Conservation (phyloP, 1,140 invertebrate species). For the Rhagoletis pomonella region DNA sequence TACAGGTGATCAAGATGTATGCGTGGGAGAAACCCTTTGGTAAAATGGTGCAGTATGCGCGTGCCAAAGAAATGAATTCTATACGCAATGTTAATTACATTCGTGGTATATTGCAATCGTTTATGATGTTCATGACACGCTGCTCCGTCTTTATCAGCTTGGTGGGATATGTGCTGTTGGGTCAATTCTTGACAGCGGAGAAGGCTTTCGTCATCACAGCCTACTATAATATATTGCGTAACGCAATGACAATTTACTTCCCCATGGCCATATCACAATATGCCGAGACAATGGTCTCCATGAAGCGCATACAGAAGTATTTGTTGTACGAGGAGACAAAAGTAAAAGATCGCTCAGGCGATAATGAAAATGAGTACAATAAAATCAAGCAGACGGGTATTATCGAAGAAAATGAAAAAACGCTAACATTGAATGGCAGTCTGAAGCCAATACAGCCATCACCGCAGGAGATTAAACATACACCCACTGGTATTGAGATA, state of each 20-base stretch:
- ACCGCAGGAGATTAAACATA: constrained; percentile 22
- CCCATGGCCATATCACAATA: constrained; percentile 80
- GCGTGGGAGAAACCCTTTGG: constrained; percentile 89
- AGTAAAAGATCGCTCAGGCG: constrained; percentile 69
- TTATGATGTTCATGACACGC: constrained; percentile 84
- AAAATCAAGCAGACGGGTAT: constrained; percentile 22
- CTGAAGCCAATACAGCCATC: constrained; percentile 59
- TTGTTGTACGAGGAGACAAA: constrained; percentile 81
- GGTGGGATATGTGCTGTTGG: constrained; percentile 83
- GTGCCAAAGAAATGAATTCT: constrained; percentile 77
- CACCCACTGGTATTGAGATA: constrained; percentile 62
- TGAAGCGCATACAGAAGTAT: constrained; percentile 81
- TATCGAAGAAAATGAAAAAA: constrained; percentile 56
- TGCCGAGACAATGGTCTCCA: constrained; percentile 82
- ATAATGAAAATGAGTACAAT: constrained; percentile 59
- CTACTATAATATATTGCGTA: constrained; percentile 83
- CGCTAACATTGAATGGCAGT: constrained; percentile 59
- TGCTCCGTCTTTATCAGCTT: constrained; percentile 87
- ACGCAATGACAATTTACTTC: constrained; percentile 86
- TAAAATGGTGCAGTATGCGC: constrained; percentile 77
- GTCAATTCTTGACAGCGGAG: constrained; percentile 76
- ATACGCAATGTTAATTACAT: constrained; percentile 82
- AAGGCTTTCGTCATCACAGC: constrained; percentile 85
- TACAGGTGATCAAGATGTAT: constrained; percentile 95
- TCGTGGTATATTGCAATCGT: constrained; percentile 83